Percentiles rank a stretch among this genome's conserved stretches.
phyloP scores from a whole-genome alignment of 2,888 invertebrate genomes.

The Lasioglossum calceatum region DNA sequence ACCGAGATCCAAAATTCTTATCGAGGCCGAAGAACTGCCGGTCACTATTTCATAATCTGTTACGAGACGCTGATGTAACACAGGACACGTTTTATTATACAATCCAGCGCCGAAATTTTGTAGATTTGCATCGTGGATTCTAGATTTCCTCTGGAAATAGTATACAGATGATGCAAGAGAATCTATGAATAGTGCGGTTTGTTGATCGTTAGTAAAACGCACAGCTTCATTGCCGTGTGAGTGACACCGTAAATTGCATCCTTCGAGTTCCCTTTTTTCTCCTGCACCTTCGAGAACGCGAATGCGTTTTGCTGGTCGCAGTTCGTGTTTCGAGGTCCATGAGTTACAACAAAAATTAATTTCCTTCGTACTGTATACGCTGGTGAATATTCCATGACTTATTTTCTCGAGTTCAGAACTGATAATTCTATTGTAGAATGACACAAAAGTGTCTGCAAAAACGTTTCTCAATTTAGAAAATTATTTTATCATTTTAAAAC shows the following conservation, averaged over 20 bases:
- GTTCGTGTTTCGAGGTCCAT: constrained; percentile 17
- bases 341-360: neutral
- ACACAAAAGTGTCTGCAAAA: neutral
- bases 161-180: neutral
- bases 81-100: constrained; percentile 12
- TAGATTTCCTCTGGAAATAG: neutral
- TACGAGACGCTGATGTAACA: constrained; percentile 38
- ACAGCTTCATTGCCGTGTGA: neutral
- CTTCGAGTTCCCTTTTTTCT: constrained; percentile 3
- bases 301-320: constrained; percentile 14
- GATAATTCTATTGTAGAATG: neutral
- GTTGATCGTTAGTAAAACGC: neutral
- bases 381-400: neutral
- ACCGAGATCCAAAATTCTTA: constrained; percentile 4
- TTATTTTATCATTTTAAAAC: neutral
- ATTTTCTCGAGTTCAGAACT: neutral
- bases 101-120: constrained; percentile 13
- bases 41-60: constrained; percentile 35
- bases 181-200: neutral
- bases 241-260: constrained; percentile 30
- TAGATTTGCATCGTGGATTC: neutral
- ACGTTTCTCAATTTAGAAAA: neutral
- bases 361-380: neutral
- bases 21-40: constrained; percentile 11
- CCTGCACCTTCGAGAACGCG: neutral